Percentiles rank a stretch among this genome's conserved stretches.
Evolutionary conservation across 2,113 vertebrate species (phyloP).

Genomic region (Nanorana parkeri): DNA sequence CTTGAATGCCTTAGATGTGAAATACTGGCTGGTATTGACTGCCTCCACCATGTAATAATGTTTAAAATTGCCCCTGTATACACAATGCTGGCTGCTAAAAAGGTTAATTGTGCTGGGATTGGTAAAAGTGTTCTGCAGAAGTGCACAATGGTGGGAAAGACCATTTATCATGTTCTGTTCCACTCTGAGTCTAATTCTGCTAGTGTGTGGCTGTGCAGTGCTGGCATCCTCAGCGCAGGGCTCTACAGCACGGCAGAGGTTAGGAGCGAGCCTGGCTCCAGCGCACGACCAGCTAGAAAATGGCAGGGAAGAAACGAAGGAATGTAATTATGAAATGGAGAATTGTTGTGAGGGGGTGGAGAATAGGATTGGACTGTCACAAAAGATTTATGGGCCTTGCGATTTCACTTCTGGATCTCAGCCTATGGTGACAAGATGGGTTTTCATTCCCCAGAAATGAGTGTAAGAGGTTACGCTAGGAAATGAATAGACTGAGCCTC

Average conservation of each 20-base stretch:
- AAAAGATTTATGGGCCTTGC: slow-evolving; percentile 68
- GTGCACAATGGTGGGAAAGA: neutral
- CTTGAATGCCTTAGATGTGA: no score
- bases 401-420: slow-evolving; percentile 71
- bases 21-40: no score
- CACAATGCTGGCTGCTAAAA: neutral
- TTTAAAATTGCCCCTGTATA: neutral
- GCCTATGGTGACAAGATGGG: slow-evolving; percentile 69
- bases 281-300: slow-evolving; percentile 6
- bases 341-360: slow-evolving; percentile 60
- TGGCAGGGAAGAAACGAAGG: slow-evolving; percentile 56
- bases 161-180: slow-evolving; percentile 29
- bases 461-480: slow-evolving; percentile 72
- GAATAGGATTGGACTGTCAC: slow-evolving; percentile 67
- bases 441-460: slow-evolving; percentile 76
- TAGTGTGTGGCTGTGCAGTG: neutral
- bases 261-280: neutral
- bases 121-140: neutral
- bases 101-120: slow-evolving; percentile 18
- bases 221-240: neutral
- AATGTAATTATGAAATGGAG: slow-evolving; percentile 67
- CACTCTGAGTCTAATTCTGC: neutral
- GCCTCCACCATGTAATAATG: neutral
- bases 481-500: slow-evolving; percentile 71
- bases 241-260: neutral